Conservation (phyloP, 2,888 invertebrate genomes). For the Zonitis immaculata region DNA sequence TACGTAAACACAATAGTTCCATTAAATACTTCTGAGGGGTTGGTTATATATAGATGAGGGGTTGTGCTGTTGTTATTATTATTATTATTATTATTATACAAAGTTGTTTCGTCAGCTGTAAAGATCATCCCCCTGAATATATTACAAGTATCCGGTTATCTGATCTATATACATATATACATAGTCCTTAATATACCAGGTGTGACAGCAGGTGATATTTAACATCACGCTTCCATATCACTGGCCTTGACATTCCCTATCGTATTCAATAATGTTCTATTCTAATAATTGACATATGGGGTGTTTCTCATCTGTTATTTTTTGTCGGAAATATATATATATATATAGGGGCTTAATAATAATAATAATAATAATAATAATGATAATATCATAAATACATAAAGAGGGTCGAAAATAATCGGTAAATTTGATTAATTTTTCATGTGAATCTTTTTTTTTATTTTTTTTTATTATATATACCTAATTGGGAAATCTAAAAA, state of each 20-base stretch:
- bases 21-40: conserved; percentile 32
- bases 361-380: too few relatives aligned
- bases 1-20: conserved; percentile 35
- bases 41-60: conserved; percentile 8
- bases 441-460: background rate
- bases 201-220: conserved; percentile 31
- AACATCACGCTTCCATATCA: conserved; percentile 7
- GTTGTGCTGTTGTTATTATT: too few relatives aligned
- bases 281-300: conserved; percentile 3
- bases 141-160: conserved; percentile 33
- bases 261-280: conserved; percentile 1
- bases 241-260: conserved; percentile 2
- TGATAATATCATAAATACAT: too few relatives aligned
- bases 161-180: too few relatives aligned
- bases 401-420: conserved; percentile 1
- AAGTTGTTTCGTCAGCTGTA: conserved; percentile 26
- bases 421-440: background rate
- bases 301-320: conserved; percentile 2
- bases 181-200: conserved; percentile 28
- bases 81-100: too few relatives aligned
- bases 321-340: too few relatives aligned
- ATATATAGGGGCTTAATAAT: background rate
- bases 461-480: background rate
- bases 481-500: background rate
- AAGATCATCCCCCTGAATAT: conserved; percentile 32